Percentiles rank a stretch among this genome's conserved stretches.
These are phyloP conservation scores for Neocrepidodera transversa DNA, from an alignment of 2,888 invertebrate genomes.

Conservation along the genomic window DNA sequence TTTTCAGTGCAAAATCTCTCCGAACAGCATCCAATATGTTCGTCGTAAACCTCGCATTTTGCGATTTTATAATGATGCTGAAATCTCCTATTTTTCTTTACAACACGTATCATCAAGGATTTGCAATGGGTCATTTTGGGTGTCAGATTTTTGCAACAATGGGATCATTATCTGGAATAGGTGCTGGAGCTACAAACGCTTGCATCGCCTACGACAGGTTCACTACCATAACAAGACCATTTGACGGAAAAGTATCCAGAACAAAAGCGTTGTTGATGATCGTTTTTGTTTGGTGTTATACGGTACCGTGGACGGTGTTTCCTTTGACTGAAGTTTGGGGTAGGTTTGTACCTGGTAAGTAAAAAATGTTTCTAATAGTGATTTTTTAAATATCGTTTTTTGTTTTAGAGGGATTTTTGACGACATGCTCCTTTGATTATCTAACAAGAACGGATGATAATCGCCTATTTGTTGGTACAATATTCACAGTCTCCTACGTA, in stretches of 20 bases:
- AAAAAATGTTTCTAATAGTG: not conserved
- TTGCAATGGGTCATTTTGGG: conserved; percentile 74
- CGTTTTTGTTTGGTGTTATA: conserved; percentile 75
- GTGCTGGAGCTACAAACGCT: conserved; percentile 80
- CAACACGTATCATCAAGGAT: conserved; percentile 81
- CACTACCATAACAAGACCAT: conserved; percentile 80
- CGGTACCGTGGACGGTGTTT: conserved; percentile 81
- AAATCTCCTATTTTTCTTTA: conserved; percentile 87
- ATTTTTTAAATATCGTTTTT: conserved; percentile 27
- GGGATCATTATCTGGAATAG: conserved; percentile 82
- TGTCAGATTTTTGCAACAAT: conserved; percentile 80
- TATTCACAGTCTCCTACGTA: conserved; percentile 79
- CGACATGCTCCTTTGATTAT: conserved; percentile 85
- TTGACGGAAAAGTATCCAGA: conserved; percentile 81
- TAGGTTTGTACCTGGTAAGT: conserved; percentile 79
- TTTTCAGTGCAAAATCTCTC: conserved; percentile 71
- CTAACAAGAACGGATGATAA: conserved; percentile 80
- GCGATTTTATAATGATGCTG: conserved; percentile 87
- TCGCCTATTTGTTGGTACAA: conserved; percentile 76
- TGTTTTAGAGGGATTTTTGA: conserved; percentile 84
- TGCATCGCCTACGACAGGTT: conserved; percentile 85
- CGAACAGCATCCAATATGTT: conserved; percentile 85
- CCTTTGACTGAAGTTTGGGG: conserved; percentile 86
- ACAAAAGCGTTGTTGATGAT: conserved; percentile 83
- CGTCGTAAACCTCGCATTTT: conserved; percentile 81